Base-by-base conservation (phyloP, 2,797 vertebrate species). In the Petrocephalus schoutedeni region DNA sequence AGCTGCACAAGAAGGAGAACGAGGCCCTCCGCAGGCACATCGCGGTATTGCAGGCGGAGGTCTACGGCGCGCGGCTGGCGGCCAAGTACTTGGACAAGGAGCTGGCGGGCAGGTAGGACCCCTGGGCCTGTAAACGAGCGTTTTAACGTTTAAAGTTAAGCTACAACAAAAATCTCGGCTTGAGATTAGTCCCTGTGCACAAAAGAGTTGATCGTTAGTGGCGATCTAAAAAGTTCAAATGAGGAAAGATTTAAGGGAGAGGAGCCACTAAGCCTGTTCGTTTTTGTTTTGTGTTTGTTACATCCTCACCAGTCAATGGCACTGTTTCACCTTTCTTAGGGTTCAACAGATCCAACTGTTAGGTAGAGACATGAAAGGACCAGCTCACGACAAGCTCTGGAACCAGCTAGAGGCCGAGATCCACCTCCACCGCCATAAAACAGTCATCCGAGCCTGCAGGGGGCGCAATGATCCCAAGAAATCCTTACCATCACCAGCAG, bases 361-460 rank as follows among this genome's bases (percentile, higher is more conserved):
- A 90, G 98, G 98, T 86, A 95, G 98, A 58, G 98, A 99, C 93
- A 99, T 99, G 98, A 99, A 99, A 90, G 98, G 98, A 8, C 98
- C 98, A 0, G 98, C 98, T 89, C 98, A 99, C 0, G 98, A 99
- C 93, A 99, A 99, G 92, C 96, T 99, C 88, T 99, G 98, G 98
- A 99, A 99, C 93, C 98, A 99, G 49, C 92, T 99, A 88, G 98
- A 99, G 92, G 98, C 98, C 3, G 98, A 99, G 95, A 99, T 99
- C 88, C 98, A 99, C 92, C 96, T 99, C 51, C 98, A 99, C 88
- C 97, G 98, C 86, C 98, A 99, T 91, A 99, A 99, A 95, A 99
- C 98, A 0, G 98, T 99, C 41, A 99, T 99, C 90, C 94, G 98
- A 90, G 98, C 98, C 56, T 99, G 98, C 82, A 93, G 98, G 91